Evolutionary conservation across 2,797 vertebrate genomes (phyloP).

Genomic region (Linurgus olivaceus): DNA sequence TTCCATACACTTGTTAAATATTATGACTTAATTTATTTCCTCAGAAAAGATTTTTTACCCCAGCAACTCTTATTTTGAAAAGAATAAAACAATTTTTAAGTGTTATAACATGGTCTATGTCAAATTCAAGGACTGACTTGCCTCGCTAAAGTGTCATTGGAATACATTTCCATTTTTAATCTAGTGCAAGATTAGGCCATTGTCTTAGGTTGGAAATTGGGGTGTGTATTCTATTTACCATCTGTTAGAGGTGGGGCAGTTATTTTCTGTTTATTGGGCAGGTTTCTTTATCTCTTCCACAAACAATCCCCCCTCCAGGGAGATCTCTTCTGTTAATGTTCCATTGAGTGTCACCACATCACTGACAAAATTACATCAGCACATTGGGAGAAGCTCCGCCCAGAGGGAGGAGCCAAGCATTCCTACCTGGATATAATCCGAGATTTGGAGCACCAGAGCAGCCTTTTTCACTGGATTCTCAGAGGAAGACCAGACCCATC

Average conservation of each 20-base stretch:
- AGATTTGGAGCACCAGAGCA: neutral
- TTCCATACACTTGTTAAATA: neutral
- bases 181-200: neutral
- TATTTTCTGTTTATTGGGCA: neutral
- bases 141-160: neutral
- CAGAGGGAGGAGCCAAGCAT: neutral
- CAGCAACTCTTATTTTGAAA: neutral
- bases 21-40: neutral
- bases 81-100: neutral
- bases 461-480: neutral
- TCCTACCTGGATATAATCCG: neutral
- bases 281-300: neutral
- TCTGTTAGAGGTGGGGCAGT: neutral
- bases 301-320: neutral
- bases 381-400: accelerated
- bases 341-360: neutral
- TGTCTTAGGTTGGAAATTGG: neutral
- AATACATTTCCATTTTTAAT: neutral
- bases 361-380: neutral
- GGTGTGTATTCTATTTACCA: neutral
- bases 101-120: neutral
- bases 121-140: neutral
- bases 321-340: neutral
- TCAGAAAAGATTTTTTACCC: neutral
- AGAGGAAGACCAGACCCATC: too few species aligned